These are phyloP conservation scores for Eulemur macaco DNA, from an alignment of 2,113 vertebrate genomes.

Conservation along the genomic window DNA sequence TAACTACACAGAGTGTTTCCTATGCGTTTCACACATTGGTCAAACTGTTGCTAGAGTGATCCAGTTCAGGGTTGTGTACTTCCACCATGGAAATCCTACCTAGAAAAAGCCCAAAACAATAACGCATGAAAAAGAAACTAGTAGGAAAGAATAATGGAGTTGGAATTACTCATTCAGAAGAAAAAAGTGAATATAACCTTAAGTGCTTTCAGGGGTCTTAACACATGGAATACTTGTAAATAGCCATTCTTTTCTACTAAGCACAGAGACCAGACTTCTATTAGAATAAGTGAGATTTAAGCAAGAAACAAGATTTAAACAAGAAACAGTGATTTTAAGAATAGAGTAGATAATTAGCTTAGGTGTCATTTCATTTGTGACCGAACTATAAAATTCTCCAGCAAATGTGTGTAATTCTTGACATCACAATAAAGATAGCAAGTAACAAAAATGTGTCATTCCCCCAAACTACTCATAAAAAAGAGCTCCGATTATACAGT, in stretches of 20 bases:
- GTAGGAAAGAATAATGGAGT: background rate
- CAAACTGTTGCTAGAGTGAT: background rate
- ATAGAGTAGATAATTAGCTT: background rate
- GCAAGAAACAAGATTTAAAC: background rate
- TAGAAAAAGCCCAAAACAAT: background rate
- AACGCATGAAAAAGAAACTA: background rate
- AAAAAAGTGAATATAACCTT: background rate
- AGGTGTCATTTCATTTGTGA: background rate
- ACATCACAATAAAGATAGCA: background rate
- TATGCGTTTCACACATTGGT: background rate
- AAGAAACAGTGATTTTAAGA: background rate
- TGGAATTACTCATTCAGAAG: background rate
- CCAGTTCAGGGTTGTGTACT: background rate
- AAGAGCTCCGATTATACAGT: background rate
- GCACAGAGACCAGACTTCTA: background rate
- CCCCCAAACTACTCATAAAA: background rate
- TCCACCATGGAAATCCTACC: background rate
- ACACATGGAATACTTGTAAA: background rate
- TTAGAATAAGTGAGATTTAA: background rate
- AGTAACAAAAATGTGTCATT: background rate
- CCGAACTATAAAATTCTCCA: background rate
- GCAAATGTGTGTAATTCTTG: background rate
- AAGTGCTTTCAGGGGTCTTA: background rate
- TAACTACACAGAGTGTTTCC: background rate
- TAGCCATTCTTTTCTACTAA: background rate